Evolutionary conservation across 2,888 invertebrate species (phyloP).

Genomic region (Pollenia griseotomentosa): DNA sequence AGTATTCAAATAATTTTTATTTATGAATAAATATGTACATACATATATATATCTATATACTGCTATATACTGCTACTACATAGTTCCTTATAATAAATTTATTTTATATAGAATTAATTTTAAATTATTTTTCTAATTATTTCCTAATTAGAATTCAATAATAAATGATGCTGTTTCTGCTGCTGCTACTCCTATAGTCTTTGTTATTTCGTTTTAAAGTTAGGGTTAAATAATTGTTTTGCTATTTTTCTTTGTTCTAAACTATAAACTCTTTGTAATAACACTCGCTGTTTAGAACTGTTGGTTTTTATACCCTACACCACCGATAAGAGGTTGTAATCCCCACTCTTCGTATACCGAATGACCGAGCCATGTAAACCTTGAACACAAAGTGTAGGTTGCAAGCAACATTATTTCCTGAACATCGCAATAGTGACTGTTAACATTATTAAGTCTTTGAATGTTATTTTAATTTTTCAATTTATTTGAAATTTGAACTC

Average conservation of each 20-base stretch:
- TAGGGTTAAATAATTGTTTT: conserved; percentile 57
- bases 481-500: too few species aligned
- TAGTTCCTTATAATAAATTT: neutral
- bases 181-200: conserved; percentile 32
- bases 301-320: neutral
- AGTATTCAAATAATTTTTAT: too few species aligned
- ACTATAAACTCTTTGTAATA: conserved; percentile 49
- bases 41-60: too few species aligned
- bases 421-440: too few species aligned
- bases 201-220: conserved; percentile 42
- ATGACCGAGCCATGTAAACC: too few species aligned
- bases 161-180: conserved; percentile 23
- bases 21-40: too few species aligned
- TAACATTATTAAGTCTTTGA: too few species aligned
- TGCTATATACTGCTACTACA: neutral
- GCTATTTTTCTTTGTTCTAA: conserved; percentile 67
- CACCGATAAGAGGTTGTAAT: too few species aligned
- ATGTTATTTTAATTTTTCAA: too few species aligned
- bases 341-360: too few species aligned
- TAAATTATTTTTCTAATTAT: conserved; percentile 7
- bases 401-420: too few species aligned
- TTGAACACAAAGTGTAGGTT: too few species aligned
- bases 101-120: conserved; percentile 18
- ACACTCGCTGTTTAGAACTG: conserved; percentile 43
- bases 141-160: conserved; percentile 41